Evolutionary conservation across 2,888 invertebrate genomes (phyloP), one percentile per base, ranked within the genome.

Genomic region (Hipparchia sbordonii): DNA sequence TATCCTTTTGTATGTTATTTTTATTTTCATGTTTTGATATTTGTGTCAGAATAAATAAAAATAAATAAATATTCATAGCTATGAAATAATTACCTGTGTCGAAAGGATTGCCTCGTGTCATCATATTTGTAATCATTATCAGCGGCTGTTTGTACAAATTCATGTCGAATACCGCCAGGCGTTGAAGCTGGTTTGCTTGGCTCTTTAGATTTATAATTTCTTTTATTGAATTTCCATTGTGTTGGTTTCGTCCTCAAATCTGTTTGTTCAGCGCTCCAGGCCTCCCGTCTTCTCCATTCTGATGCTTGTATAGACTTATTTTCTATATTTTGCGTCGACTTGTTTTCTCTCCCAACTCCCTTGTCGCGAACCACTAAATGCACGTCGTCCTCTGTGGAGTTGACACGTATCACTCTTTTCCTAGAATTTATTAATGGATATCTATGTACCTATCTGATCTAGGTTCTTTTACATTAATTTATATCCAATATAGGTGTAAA

Each of bases 181-280:
- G 92, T 92, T 63, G 93, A 93, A 74, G 92, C 89, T 57, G 93
- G 90, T 81, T 94, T 93, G 70, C 93, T 88, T 77, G 89, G 93
- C 77, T 95, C 94, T 84, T 92, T 94, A 67, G 91, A 92, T 82
- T 88, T 89, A 79, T 90, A 91, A 79, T 95, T 95, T 80, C 96
- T 94, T 79, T 96, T 95, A 87, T 96, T 96, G 86, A 96, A 96
- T 82, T 96, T 96, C 96, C 96, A 96, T 81, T 96, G 95, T 71
- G 95, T 95, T 79, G 96, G 95, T 85, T 95, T 95, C 80, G 95
- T 95, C 88, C 95, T 94, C 85, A 95, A 92, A 90, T 95, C 95
- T 84, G 94, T 90, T 83, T 95, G 95, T 87, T 97, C 97, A 59
- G 97, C 97, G 82, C 97, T 97, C 97, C 97, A 98, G 51, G 97